phyloP scores from a whole-genome alignment of 2,113 vertebrate species.

The Parus major region DNA sequence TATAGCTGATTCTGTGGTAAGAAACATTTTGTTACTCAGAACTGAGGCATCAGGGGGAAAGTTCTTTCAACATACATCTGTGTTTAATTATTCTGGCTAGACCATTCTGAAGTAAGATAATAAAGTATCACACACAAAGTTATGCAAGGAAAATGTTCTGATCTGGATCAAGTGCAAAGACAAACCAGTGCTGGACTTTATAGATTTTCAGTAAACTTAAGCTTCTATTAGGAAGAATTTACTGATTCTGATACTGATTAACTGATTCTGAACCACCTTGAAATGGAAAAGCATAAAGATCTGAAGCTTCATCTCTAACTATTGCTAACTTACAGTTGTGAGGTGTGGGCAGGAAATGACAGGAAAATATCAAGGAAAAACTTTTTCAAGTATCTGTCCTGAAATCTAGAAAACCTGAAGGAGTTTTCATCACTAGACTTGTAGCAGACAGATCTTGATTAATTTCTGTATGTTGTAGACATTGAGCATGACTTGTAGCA shows the following conservation, averaged over 20 bases:
- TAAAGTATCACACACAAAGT: background rate
- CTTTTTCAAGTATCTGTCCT: background rate
- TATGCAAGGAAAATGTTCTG: background rate
- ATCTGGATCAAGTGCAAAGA: background rate
- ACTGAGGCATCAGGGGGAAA: background rate
- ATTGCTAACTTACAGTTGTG: background rate
- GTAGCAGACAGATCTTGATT: background rate
- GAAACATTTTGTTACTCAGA: constrained; percentile 21
- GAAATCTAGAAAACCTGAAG: background rate
- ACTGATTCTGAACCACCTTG: background rate
- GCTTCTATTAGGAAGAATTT: background rate
- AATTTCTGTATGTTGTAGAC: background rate
- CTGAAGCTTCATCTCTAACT: background rate
- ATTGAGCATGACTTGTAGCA: background rate
- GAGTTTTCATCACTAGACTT: background rate
- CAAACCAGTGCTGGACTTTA: background rate
- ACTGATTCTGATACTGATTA: background rate
- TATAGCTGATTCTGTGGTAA: constrained; percentile 90
- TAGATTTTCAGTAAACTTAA: background rate
- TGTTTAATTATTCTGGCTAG: background rate
- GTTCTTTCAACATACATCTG: constrained; percentile 2
- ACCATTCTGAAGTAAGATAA: background rate
- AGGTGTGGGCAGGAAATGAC: background rate
- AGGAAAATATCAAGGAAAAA: background rate
- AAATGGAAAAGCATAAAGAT: background rate